Evolutionary conservation across 1,140 invertebrate species (phyloP).

Genomic region (Amphibalanus amphitrite): DNA sequence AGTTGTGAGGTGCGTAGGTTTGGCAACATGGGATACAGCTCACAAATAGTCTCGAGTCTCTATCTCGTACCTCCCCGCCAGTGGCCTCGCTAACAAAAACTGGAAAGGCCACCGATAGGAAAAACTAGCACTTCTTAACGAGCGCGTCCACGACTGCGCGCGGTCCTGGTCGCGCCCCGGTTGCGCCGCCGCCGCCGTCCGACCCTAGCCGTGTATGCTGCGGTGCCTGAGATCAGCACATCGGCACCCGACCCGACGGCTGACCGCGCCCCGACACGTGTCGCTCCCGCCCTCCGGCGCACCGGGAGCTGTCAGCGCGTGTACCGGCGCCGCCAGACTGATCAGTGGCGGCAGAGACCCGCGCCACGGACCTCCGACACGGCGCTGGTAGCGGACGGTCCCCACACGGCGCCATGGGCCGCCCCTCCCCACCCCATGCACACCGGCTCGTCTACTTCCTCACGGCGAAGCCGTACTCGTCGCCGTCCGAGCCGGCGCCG

Average conservation of each 20-base stretch:
- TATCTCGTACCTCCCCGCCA: not conserved
- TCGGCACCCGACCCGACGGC: too few relatives aligned
- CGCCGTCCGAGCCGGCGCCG: not conserved
- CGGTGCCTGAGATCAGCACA: not conserved
- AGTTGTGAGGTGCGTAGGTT: not conserved
- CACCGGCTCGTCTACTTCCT: not conserved
- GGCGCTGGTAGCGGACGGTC: too few relatives aligned
- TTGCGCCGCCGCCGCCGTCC: too few relatives aligned
- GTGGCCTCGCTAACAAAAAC: not conserved
- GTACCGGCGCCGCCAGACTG: too few relatives aligned
- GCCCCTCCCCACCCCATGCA: not conserved
- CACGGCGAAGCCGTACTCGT: slow-evolving; percentile 3
- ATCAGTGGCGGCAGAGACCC: too few relatives aligned
- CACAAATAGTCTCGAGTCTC: not conserved
- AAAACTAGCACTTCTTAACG: not conserved
- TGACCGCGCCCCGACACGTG: too few relatives aligned
- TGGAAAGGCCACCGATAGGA: not conserved
- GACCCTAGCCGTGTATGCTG: not conserved
- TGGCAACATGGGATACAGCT: not conserved
- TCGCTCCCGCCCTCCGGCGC: not conserved
- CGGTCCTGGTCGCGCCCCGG: too few relatives aligned
- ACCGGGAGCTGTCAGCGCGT: too few relatives aligned
- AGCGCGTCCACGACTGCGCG: too few relatives aligned
- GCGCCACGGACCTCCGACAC: too few relatives aligned
- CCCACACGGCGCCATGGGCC: too few relatives aligned